These are phyloP conservation scores for Argya squamiceps DNA, from an alignment of 2,797 vertebrate species.

Conservation along the genomic window DNA sequence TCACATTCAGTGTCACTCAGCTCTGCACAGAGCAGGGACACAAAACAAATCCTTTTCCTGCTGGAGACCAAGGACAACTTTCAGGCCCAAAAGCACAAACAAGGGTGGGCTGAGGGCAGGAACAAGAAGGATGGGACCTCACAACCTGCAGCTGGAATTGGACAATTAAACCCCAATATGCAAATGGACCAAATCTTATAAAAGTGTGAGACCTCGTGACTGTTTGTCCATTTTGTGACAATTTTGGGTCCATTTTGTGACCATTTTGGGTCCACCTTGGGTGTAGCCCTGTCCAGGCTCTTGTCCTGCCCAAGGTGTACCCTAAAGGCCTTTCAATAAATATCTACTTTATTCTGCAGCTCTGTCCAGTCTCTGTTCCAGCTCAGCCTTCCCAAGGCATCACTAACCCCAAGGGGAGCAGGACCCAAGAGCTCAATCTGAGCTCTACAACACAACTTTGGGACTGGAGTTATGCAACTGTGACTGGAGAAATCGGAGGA, in stretches of 20 bases:
- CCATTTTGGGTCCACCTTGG: not conserved
- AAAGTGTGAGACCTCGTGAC: not conserved
- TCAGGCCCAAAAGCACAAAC: too few relatives aligned
- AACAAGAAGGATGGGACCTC: not conserved
- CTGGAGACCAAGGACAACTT: too few relatives aligned
- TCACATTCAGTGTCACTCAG: not conserved
- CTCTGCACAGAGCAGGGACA: not conserved
- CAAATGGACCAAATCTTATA: not conserved
- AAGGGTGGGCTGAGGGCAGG: not conserved
- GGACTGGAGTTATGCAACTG: not conserved
- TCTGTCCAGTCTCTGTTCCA: not conserved
- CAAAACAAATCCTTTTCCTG: not conserved
- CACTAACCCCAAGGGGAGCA: fast-evolving
- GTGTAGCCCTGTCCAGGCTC: not conserved
- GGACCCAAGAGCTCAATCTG: not conserved
- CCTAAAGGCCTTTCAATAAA: not conserved
- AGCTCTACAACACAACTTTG: not conserved
- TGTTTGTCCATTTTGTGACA: not conserved
- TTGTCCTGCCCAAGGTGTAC: not conserved
- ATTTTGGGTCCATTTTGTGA: too few relatives aligned
- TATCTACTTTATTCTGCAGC: not conserved
- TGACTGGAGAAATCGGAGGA: not conserved
- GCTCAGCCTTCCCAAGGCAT: not conserved
- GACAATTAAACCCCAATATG: not conserved
- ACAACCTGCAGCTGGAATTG: not conserved